Conservation (phyloP, 2,113 vertebrate genomes). For the Macaca nemestrina region DNA sequence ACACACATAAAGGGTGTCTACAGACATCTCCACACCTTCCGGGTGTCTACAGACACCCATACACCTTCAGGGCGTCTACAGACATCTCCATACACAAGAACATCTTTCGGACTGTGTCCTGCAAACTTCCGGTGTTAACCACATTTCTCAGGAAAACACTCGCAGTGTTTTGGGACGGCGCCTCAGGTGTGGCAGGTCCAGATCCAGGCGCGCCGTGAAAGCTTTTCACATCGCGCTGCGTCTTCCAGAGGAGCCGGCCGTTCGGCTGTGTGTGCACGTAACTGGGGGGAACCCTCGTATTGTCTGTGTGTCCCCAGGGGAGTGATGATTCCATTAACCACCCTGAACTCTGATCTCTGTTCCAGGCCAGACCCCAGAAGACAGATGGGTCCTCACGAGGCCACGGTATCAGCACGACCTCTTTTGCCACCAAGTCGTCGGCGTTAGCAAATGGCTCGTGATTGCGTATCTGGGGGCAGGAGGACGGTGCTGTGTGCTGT, state of each 20-base stretch:
- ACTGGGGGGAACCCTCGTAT: not conserved
- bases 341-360: slow-evolving; percentile 43
- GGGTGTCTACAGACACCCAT: accelerated
- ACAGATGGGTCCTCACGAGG: slow-evolving; percentile 76
- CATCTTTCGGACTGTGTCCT: accelerated
- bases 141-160: accelerated
- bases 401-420: slow-evolving; percentile 80
- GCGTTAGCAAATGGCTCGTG: slow-evolving; percentile 80
- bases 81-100: accelerated
- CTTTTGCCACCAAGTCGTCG: slow-evolving; percentile 80
- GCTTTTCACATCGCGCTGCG: not conserved
- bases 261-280: not conserved
- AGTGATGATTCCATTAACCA: slow-evolving; percentile 78
- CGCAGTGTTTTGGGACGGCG: too few relatives aligned
- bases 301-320: slow-evolving; percentile 30
- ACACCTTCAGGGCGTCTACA: accelerated
- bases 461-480: slow-evolving; percentile 76
- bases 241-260: not conserved
- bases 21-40: accelerated
- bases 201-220: accelerated
- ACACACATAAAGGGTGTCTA: too few relatives aligned
- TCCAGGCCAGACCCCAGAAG: slow-evolving; percentile 70
- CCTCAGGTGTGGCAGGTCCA: not conserved
- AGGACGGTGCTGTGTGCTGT: slow-evolving; percentile 47
- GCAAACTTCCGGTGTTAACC: accelerated